Conservation (phyloP, 1,140 invertebrate species). For the Medauroidea extradentata region DNA sequence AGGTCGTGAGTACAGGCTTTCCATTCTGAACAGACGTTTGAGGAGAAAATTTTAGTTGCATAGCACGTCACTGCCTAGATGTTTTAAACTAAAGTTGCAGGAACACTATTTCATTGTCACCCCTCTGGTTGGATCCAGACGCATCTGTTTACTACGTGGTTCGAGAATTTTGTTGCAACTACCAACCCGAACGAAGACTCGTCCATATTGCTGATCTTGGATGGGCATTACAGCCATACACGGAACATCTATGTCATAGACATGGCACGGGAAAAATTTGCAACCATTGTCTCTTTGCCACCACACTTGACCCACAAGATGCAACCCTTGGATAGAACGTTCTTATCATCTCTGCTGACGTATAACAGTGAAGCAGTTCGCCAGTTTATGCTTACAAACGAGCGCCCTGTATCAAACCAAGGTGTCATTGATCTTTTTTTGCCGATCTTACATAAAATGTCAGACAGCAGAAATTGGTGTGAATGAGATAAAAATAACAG, state of each 20-base stretch:
- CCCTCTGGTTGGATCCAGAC: too few relatives aligned
- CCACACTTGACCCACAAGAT: constrained; percentile 36
- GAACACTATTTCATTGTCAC: too few relatives aligned
- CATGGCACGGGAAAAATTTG: constrained; percentile 23
- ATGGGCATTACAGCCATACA: constrained; percentile 29
- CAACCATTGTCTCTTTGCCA: constrained; percentile 40
- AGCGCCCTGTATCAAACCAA: constrained; percentile 11
- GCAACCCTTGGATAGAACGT: constrained; percentile 18
- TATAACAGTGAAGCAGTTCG: constrained; percentile 24
- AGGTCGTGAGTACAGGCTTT: too few relatives aligned
- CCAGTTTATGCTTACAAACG: constrained; percentile 11
- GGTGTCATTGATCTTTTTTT: constrained; percentile 26
- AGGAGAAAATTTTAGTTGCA: too few relatives aligned
- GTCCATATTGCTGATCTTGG: constrained; percentile 20
- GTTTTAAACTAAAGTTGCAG: too few relatives aligned
- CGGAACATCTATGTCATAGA: constrained; percentile 24
- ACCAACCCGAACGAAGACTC: constrained; percentile 9
- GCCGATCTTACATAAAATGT: neutral
- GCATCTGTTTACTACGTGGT: too few relatives aligned
- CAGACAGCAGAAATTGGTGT: constrained; percentile 33
- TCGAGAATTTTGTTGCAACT: constrained; percentile 14
- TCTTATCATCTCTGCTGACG: constrained; percentile 30
- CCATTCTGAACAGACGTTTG: too few relatives aligned
- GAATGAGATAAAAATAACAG: constrained; percentile 26
- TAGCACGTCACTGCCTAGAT: too few relatives aligned